A percentile compares a stretch with the other conserved stretches of the same genome.
Evolutionary conservation across 1,140 invertebrate species (phyloP).

Genomic region (Diabrotica virgifera): DNA sequence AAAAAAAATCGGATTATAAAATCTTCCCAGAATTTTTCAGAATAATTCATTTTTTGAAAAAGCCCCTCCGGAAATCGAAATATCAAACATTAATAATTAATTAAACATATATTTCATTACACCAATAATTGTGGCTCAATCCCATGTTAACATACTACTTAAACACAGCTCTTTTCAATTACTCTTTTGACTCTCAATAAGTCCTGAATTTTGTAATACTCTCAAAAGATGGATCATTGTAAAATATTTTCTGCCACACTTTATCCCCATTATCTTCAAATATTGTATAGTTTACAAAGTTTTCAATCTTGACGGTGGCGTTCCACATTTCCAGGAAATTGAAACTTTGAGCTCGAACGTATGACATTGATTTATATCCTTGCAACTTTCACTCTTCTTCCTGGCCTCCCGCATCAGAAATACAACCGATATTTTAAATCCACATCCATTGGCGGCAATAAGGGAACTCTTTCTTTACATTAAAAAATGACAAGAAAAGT

Average conservation of each 20-base stretch:
- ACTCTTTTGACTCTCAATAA: too few species aligned
- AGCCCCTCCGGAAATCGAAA: too few species aligned
- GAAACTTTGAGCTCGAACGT: slow-evolving; percentile 43
- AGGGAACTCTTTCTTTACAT: not conserved
- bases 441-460: not conserved
- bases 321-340: slow-evolving; percentile 38
- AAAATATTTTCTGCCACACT: not conserved
- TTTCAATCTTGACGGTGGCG: not conserved
- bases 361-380: slow-evolving; percentile 45
- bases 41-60: too few species aligned
- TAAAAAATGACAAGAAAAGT: too few species aligned
- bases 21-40: too few species aligned
- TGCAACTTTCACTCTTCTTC: slow-evolving; percentile 31
- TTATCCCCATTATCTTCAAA: not conserved
- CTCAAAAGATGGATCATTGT: not conserved
- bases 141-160: too few species aligned
- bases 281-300: slow-evolving; percentile 3
- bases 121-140: too few species aligned
- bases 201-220: not conserved
- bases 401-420: slow-evolving; percentile 11
- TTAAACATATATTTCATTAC: too few species aligned
- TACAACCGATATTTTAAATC: slow-evolving; percentile 7
- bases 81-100: too few species aligned
- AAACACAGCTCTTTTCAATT: too few species aligned
- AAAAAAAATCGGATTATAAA: too few species aligned